Evolutionary conservation across 1,140 invertebrate species (phyloP).

Genomic region (Eumeta japonica): DNA sequence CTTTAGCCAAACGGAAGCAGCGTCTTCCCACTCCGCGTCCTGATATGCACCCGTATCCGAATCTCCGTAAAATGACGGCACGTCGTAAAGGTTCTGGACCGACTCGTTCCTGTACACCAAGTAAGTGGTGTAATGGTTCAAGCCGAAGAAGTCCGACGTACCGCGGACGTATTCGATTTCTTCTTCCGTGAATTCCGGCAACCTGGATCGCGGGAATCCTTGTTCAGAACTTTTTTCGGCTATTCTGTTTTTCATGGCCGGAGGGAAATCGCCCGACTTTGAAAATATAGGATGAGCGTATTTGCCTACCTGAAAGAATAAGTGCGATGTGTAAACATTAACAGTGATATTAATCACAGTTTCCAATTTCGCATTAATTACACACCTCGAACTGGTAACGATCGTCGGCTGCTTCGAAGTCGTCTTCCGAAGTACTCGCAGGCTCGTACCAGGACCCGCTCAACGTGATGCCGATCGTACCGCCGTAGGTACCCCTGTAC

Average conservation of each 20-base stretch:
- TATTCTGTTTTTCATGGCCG: conserved; percentile 22
- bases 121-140: conserved; percentile 52
- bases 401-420: conserved; percentile 51
- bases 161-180: conserved; percentile 50
- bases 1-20: background rate
- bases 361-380: background rate
- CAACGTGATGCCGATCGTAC: conserved; percentile 56
- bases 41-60: background rate
- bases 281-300: conserved; percentile 52
- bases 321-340: conserved; percentile 4
- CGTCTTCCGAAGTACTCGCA: conserved; percentile 33
- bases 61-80: background rate
- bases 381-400: conserved; percentile 45
- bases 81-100: background rate
- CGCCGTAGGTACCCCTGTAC: conserved; percentile 27
- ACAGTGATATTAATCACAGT: background rate
- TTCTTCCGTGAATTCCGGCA: conserved; percentile 24
- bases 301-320: conserved; percentile 39
- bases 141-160: conserved; percentile 58
- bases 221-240: conserved; percentile 25
- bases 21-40: background rate
- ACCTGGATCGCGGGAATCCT: conserved; percentile 25
- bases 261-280: conserved; percentile 27
- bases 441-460: conserved; percentile 51
- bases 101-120: background rate